Evolutionary conservation across 2,888 invertebrate genomes (phyloP), one percentile per base, ranked within the genome.

Genomic region (Craniophora ligustri): DNA sequence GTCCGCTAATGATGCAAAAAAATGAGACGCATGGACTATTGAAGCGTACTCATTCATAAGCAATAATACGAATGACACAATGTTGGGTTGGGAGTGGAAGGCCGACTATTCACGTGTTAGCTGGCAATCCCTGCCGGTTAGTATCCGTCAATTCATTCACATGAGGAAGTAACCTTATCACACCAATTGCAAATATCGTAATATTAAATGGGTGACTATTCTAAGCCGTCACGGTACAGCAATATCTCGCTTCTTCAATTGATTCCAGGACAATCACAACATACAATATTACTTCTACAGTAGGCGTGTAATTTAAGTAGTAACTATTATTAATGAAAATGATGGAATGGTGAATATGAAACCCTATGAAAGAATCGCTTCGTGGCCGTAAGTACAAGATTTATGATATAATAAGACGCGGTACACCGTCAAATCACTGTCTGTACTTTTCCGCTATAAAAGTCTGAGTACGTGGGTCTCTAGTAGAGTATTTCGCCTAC

Each of bases 41-140:
- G 81, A 86, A 76, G 71, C 67, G 72, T 66, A 76, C 69, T 82
- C 83, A 88, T 88, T 89, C 86, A 89, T 82, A 65, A 59, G 61
- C 44, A 58, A 79, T 82, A 85, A 84, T 84, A 80, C 80, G 76
- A 79, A 67, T 74, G 73, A 74, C 78, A 89, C 87, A 90, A 88
- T 89, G 84, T 80, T 75, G 81, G 87, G 81, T 85, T 85, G 87
- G 92, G 92, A 82, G 76, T 78, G 86, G 88, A 89, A 91, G 91
- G 92, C 85, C 91, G 84, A 69, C 84, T 85, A 90, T 91, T 89
- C 87, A 90, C 74, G 71, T 58, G 58, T 79, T 78, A 49, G 26
- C 68, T 13, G 81, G 75, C 82, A 85, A 79, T 81, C 78, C 75
- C 65, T 71, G 71, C 77, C 75, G 78, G 79, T 84, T 82, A 75